phyloP scores from a whole-genome alignment of 2,113 vertebrate genomes.

The Eudyptes chrysolophus region DNA sequence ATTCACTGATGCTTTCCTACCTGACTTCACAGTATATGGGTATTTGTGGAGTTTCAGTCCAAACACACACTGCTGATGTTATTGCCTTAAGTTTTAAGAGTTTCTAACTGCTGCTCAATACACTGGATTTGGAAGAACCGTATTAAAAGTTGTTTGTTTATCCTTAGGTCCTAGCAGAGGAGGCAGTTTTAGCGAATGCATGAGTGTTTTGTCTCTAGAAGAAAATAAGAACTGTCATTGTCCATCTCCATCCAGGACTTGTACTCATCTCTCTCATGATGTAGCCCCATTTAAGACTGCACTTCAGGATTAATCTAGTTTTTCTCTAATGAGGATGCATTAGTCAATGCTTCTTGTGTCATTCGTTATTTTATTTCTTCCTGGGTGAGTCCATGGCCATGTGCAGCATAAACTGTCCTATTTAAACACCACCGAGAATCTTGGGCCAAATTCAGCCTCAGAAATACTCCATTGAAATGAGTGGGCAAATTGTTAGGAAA shows the following conservation, averaged over 20 bases:
- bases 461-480: not conserved
- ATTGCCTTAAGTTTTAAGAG: not conserved
- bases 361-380: not conserved
- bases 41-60: not conserved
- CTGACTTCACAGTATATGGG: not conserved
- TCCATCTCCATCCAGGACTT: not conserved
- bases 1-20: not conserved
- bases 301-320: not conserved
- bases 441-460: not conserved
- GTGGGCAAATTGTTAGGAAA: not conserved
- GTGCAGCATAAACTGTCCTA: not conserved
- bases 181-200: not conserved
- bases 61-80: not conserved
- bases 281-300: not conserved
- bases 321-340: not conserved
- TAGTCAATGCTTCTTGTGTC: not conserved
- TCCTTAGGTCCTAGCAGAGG: not conserved
- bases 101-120: not conserved
- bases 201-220: not conserved
- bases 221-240: not conserved
- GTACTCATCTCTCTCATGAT: rapidly evolving
- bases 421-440: not conserved
- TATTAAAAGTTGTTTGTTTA: not conserved
- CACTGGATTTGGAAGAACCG: not conserved
- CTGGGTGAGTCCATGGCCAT: not conserved